Evolutionary conservation across 2,797 vertebrate species (phyloP), one percentile per base, ranked within the genome.

Genomic region (Leptodactylus fallax): DNA sequence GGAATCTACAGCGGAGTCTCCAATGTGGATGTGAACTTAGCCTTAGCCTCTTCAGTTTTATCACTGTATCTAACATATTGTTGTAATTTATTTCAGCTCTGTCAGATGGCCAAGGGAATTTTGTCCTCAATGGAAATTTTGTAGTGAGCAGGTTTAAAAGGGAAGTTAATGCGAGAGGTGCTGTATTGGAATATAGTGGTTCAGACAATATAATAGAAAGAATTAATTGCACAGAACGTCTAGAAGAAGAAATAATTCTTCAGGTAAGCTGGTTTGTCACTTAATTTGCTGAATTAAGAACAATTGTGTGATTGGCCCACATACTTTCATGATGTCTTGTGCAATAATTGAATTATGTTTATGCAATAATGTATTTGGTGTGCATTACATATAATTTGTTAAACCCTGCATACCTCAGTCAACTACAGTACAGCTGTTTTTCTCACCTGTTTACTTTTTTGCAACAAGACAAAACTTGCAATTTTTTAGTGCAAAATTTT

Each of bases 111-210:
- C 96, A 96, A 51, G 97, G 97, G 89, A 97, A 97, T 93, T 97
- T 96, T 90, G 94, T 99, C 83, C 95, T 99, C 90, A 99, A 99
- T 90, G 98, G 98, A 89, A 98, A 99, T 96, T 98, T 98, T 93
- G 97, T 99, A 93, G 98, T 99, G 91, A 97, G 97, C 94, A 98
- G 97, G 96, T 97, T 98, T 92, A 99, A 98, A 95, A 97, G 95
- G 93, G 98, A 98, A 95, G 96, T 99, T 92, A 96, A 92, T 90
- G 92, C 98, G 87, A 96, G 97, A 92, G 97, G 98, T 93, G 94
- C 94, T 11, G 92, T 96, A 90, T 97, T 99, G 19, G 98, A 99
- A 90, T 99, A 99, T 94, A 99, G 94, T 89, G 98, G 98, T 89
- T 99, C 98, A 4, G 97, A 99, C 93, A 97, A 91, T 78, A 96